Base-by-base conservation (phyloP, 2,888 invertebrate species). In the Listrodromus nycthemerus region DNA sequence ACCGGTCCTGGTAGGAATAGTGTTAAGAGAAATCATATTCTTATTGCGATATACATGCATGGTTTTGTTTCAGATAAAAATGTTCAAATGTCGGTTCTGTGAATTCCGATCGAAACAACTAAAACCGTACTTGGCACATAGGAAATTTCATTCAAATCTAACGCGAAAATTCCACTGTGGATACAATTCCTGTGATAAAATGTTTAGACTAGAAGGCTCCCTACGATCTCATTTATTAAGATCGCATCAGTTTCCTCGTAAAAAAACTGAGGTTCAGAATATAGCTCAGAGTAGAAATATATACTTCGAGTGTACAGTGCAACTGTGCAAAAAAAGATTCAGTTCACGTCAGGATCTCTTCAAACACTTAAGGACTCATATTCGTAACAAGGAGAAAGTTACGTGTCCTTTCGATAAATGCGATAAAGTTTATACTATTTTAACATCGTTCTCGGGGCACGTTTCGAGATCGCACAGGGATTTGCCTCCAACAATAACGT, bases 371-470 rank as follows among this genome's bases (percentile, higher is more conserved):
- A 86, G 85, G 73, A 8, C 2, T 16, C 86, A 87, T 58, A 83
- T 86, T 8, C 61, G 67, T 21, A 55, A 79, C 10, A 70, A 78
- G 7, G 33, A 61, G 10, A 45, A 61, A 55, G 61, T 87, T 16
- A 21, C 27, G 19, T 87, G 84, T 77, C 77, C 80, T 6, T 76
- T 45, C 45, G n/a, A 41, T 10, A 21, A 55, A 13, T 85, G 85
- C 19, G 30, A 50, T 21, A 85, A 67, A 10, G 83, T 67, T 3
- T 87, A 87, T 74, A 37, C 33, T 27, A 30, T 67, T n/a, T 24
- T 84, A 52, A 55, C 27, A 69, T 86, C 86, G 2, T 87, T 86
- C 27, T 83, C 83, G 6, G 50, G 86, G 10, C 87, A 85, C 74
- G 7, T 83, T 37, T 70, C 79, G 3, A 84, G 77, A 82, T 73